Conservation (phyloP, 2,113 vertebrate genomes). For the Phalacrocorax carbo region DNA sequence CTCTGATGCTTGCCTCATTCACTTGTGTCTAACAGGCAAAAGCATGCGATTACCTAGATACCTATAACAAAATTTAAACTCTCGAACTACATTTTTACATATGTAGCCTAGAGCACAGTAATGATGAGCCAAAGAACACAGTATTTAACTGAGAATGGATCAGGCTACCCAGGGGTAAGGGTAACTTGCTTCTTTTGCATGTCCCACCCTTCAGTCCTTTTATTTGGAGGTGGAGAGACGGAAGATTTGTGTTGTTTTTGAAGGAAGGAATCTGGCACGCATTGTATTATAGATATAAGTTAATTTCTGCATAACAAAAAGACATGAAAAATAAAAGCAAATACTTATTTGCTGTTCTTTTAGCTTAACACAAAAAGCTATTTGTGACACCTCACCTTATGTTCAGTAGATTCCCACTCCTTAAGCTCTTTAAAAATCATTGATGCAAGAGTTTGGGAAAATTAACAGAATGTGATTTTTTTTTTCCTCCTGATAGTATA, state of each 20-base stretch:
- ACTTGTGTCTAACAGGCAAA: neutral
- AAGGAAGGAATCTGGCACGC: neutral
- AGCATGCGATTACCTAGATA: neutral
- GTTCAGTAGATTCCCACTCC: neutral
- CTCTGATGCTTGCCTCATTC: neutral
- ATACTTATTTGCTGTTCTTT: neutral
- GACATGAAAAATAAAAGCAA: neutral
- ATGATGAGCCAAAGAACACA: neutral
- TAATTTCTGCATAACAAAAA: neutral
- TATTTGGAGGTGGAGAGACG: fast-evolving
- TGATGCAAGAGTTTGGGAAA: neutral
- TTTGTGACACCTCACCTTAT: neutral
- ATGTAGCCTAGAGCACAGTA: neutral
- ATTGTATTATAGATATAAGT: fast-evolving
- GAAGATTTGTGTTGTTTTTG: neutral
- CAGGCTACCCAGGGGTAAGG: neutral
- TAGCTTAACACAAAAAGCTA: neutral
- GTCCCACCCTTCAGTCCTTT: neutral
- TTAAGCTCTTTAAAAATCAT: neutral
- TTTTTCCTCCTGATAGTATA: neutral
- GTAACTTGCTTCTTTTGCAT: neutral
- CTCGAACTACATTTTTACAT: neutral
- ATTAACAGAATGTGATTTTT: neutral
- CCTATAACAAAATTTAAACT: neutral
- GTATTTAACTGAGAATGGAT: neutral